phyloP scores from a whole-genome alignment of 1,140 invertebrate species.

The Planococcus citri region DNA sequence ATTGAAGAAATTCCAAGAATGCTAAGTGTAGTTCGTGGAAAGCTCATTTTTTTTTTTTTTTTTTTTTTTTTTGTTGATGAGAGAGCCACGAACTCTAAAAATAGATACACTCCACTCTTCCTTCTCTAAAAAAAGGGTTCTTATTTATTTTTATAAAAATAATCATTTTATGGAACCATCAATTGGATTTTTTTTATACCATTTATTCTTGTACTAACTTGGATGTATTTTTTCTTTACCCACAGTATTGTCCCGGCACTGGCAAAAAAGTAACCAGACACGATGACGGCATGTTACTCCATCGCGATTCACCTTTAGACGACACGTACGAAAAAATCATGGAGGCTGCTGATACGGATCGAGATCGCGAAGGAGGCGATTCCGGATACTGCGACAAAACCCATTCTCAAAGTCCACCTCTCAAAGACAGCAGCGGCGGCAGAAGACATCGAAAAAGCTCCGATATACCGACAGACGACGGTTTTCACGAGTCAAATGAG shows the following conservation, averaged over 20 bases:
- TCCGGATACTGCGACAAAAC: constrained; percentile 1
- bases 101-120: no score
- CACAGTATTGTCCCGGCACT: neutral
- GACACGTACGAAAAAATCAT: neutral
- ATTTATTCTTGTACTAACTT: no score
- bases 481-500: neutral
- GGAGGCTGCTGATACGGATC: neutral
- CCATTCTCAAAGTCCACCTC: neutral
- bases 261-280: neutral
- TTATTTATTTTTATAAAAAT: no score
- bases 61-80: no score
- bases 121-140: no score
- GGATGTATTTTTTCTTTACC: no score
- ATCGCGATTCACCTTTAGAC: neutral
- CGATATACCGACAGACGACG: neutral
- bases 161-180: no score
- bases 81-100: no score
- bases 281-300: neutral
- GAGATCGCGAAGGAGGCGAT: constrained; percentile 10
- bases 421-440: neutral
- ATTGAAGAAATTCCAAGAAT: no score
- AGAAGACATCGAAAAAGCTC: neutral
- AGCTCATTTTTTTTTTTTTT: no score
- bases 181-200: no score
- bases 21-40: no score